Percentiles rank a stretch among this genome's conserved stretches.
Conservation (phyloP, 2,888 invertebrate genomes). For the Itoplectis maculator region DNA sequence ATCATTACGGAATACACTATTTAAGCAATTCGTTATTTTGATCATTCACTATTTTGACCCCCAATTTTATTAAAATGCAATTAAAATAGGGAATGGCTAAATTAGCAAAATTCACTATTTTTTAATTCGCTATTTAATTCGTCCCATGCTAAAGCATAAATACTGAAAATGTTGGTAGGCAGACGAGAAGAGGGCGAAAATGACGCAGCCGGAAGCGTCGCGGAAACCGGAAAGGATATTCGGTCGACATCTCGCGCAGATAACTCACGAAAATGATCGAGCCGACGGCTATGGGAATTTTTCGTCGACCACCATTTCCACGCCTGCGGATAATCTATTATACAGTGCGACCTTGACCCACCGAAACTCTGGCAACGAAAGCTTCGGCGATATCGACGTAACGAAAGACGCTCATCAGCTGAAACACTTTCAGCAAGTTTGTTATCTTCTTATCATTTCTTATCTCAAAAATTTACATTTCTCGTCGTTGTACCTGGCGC, state of each 20-base stretch:
- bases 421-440: neutral
- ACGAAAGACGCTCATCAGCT: neutral
- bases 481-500: too few species aligned
- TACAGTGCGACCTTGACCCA: conserved; percentile 15
- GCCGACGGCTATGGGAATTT: conserved; percentile 8
- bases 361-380: neutral
- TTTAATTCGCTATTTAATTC: neutral
- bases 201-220: conserved; percentile 7
- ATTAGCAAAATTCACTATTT: too few species aligned
- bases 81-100: too few species aligned
- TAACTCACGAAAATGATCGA: conserved; percentile 26
- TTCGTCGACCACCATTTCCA: conserved; percentile 19
- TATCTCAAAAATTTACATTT: too few species aligned
- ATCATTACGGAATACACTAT: too few species aligned
- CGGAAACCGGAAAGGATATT: conserved; percentile 28
- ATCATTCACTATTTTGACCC: too few species aligned
- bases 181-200: conserved; percentile 19
- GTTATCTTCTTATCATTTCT: neutral
- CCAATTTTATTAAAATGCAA: too few species aligned
- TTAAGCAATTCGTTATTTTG: too few species aligned
- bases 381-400: neutral
- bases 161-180: conserved; percentile 6
- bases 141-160: neutral
- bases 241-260: conserved; percentile 47
- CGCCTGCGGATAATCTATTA: conserved; percentile 30